Base-by-base conservation (phyloP, 2,888 invertebrate genomes). In the Azorinus chamasolen region DNA sequence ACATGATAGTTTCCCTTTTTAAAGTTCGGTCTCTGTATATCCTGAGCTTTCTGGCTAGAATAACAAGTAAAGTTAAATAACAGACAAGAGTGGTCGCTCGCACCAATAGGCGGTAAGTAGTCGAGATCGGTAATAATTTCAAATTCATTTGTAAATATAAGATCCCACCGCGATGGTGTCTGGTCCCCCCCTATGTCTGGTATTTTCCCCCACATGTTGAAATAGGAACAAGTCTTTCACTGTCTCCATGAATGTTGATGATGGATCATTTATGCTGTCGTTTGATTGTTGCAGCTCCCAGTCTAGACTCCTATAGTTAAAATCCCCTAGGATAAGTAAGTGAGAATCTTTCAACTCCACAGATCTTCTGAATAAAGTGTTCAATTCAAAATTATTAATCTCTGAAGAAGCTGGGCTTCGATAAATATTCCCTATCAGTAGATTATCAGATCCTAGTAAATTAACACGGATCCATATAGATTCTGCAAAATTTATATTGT, bases 111-210 rank as follows among this genome's bases (percentile, higher is more conserved):
- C 37, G 50, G 39, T 39, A 39, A 3, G 22, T 51, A 41, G 3
- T 39, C 41, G n/a, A 51, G 2, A 22, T 51, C 16, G 2, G 27
- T 18, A 16, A 50, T 50, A 50, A 62, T 62, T 3, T 51, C 16
- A 6, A 37, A 24, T 39, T 50, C 50, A 51, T 62, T 62, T 62
- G 62, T 50, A 27, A 62, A 24, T 22, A 62, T 24, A 3, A 48
- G 43, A 25, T 58, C 58, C 2, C 41, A 43, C 22, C 24, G n/a
- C 5, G 24, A 22, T 24, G 58, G 43, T 41, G 43, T 45, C 4
- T 58, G n/a, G 14, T 2, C 27, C 16, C 12, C 24, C 45, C 24
- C 45, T 45, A 43, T n/a, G 22, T 58, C 58, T 5, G 1, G 58
- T 58, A 3, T 39, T 5, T 4, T 58, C 20, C 5, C 10, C 4